A percentile compares a stretch with the other conserved stretches of the same genome.
Conservation (phyloP, 2,888 invertebrate genomes). For the Marasmarcha lunaedactyla region DNA sequence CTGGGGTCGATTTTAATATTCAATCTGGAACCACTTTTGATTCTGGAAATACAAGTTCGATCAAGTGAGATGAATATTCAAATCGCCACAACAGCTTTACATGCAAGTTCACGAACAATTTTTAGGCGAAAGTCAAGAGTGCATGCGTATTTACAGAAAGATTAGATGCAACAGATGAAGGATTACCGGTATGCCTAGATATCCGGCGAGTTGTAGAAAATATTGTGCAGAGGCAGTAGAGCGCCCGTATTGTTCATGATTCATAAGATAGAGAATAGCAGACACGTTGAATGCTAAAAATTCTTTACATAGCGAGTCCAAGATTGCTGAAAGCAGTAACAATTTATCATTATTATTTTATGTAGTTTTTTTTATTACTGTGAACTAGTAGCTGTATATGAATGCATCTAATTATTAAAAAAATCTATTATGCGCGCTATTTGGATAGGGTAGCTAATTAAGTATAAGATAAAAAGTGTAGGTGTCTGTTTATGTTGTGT, state of each 20-base stretch:
- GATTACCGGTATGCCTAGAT: slow-evolving; percentile 89
- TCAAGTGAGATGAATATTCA: too few species aligned
- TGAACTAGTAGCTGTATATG: neutral
- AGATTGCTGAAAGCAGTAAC: slow-evolving; percentile 77
- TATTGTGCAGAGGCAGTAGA: slow-evolving; percentile 95
- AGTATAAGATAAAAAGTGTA: neutral
- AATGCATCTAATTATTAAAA: slow-evolving; percentile 1
- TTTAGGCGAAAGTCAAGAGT: too few species aligned
- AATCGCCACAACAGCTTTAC: too few species aligned
- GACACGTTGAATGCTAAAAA: slow-evolving; percentile 91
- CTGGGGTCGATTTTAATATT: too few species aligned
- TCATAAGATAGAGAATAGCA: slow-evolving; percentile 94
- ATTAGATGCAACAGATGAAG: slow-evolving; percentile 22
- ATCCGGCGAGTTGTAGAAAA: slow-evolving; percentile 92
- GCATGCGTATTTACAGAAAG: too few species aligned
- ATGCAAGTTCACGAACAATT: too few species aligned
- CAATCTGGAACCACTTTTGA: too few species aligned
- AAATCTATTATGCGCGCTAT: too few species aligned
- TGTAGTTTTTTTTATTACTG: slow-evolving; percentile 11
- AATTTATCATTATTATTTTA: slow-evolving; percentile 27
- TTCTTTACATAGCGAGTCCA: slow-evolving; percentile 89
- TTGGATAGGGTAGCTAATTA: neutral
- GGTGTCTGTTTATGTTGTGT: too few species aligned
- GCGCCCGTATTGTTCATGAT: slow-evolving; percentile 93
- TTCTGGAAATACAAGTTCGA: too few species aligned